These are phyloP conservation scores for Cassiopea xamachana DNA, from an alignment of 30 jellyfish, hydroid and myxozoan species.

Conservation along the genomic window DNA sequence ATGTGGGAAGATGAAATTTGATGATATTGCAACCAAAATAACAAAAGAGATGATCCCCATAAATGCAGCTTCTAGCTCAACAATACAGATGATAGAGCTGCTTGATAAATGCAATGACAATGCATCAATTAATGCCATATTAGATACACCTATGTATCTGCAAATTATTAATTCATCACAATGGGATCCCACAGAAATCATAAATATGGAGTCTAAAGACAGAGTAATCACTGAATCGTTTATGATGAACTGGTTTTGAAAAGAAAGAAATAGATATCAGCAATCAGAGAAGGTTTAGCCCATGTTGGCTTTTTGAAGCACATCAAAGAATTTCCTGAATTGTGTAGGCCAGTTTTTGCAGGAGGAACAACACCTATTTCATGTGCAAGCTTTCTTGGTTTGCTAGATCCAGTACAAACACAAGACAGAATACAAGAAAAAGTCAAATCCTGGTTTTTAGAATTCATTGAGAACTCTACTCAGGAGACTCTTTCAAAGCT, in stretches of 20 bases:
- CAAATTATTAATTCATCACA: slow-evolving; percentile 33
- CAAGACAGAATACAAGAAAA: not conserved
- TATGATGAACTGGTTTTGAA: slow-evolving; percentile 25
- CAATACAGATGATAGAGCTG: no score
- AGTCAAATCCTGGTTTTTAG: not conserved
- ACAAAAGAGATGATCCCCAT: no score
- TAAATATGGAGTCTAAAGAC: not conserved
- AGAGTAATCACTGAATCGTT: slow-evolving; percentile 2
- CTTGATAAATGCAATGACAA: no score
- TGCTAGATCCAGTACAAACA: not conserved
- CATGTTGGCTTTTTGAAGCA: slow-evolving; percentile 15
- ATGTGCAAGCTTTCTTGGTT: not conserved
- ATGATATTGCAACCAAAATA: no score
- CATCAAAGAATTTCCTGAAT: not conserved
- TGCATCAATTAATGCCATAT: no score
- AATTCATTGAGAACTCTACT: not conserved
- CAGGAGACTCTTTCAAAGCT: slow-evolving; percentile 20
- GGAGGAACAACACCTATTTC: not conserved
- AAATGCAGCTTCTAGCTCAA: no score
- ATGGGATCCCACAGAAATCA: slow-evolving; percentile 35
- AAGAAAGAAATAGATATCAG: not conserved
- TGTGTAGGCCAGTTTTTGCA: slow-evolving; percentile 12
- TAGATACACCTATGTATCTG: no score
- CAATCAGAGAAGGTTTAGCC: slow-evolving; percentile 13
- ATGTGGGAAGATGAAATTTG: no score